Percentiles rank a stretch among this genome's conserved stretches.
These are phyloP conservation scores for Oenanthe oenanthe DNA, from an alignment of 2,113 vertebrate genomes.

Conservation along the genomic window DNA sequence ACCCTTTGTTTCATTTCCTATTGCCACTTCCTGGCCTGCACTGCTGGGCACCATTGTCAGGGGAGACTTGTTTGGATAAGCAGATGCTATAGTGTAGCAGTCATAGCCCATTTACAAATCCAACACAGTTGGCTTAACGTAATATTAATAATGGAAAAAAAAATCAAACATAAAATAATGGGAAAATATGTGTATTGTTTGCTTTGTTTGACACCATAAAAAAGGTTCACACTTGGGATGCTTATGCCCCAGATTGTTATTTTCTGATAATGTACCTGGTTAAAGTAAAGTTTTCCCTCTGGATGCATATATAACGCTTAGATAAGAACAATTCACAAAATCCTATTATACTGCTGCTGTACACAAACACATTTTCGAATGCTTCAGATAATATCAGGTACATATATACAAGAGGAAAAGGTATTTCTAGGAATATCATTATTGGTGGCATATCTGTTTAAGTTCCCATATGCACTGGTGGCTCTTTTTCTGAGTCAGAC, in stretches of 20 bases:
- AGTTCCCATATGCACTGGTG: not conserved
- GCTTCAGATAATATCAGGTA: constrained; percentile 62
- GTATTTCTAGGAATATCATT: constrained; percentile 45
- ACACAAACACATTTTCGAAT: constrained; percentile 52
- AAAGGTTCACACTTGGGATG: constrained; percentile 47
- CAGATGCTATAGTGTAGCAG: not conserved
- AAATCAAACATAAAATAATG: constrained; percentile 65
- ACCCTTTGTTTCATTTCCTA: not conserved
- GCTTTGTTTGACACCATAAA: constrained; percentile 60
- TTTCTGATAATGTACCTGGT: constrained; percentile 64
- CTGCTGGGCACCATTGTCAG: not conserved
- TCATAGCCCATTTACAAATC: constrained; percentile 57
- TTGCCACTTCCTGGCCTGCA: not conserved
- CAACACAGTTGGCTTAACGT: constrained; percentile 20
- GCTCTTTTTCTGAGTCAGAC: not conserved
- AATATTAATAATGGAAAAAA: constrained; percentile 52
- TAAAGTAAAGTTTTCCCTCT: constrained; percentile 71
- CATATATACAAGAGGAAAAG: constrained; percentile 49
- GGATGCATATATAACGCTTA: constrained; percentile 53
- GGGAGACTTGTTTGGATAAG: constrained; percentile 7
- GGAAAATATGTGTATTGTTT: constrained; percentile 58
- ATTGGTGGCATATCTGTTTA: constrained; percentile 52
- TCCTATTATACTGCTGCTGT: constrained; percentile 37
- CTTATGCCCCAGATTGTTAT: constrained; percentile 49
- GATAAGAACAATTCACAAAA: constrained; percentile 65